phyloP scores from a whole-genome alignment of 2,113 vertebrate species.

The Xiphophorus couchianus region DNA sequence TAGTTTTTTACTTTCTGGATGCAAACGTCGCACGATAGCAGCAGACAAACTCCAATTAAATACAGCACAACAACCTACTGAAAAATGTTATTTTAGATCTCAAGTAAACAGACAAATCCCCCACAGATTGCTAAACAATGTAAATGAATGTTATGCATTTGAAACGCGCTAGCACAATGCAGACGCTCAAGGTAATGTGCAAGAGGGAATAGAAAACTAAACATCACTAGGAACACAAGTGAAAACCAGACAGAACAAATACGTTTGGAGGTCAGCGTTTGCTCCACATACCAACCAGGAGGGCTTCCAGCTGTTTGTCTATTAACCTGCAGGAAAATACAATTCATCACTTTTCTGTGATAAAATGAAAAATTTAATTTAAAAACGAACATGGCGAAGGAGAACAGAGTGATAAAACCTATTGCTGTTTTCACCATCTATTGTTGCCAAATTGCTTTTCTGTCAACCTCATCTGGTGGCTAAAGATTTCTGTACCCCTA shows the following conservation, averaged over 20 bases:
- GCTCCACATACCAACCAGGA: not conserved
- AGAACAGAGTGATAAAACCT: slow-evolving; percentile 54
- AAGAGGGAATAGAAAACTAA: not conserved
- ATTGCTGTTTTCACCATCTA: slow-evolving; percentile 42
- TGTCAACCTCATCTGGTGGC: slow-evolving; percentile 42
- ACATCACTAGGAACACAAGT: slow-evolving; percentile 23
- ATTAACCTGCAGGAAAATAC: slow-evolving; percentile 60
- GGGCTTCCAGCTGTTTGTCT: slow-evolving; percentile 48
- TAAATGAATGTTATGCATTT: too few relatives aligned
- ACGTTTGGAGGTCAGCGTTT: slow-evolving; percentile 56
- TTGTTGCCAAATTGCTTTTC: slow-evolving; percentile 56
- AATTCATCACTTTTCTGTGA: slow-evolving; percentile 32
- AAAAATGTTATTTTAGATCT: too few relatives aligned
- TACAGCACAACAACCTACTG: too few relatives aligned
- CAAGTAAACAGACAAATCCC: too few relatives aligned
- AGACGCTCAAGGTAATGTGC: not conserved
- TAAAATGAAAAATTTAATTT: slow-evolving; percentile 45
- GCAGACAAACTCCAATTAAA: too few relatives aligned
- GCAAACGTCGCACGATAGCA: too few relatives aligned
- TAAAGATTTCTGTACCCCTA: slow-evolving; percentile 28
- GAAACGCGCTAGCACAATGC: not conserved
- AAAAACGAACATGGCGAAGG: slow-evolving; percentile 36
- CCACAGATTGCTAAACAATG: too few relatives aligned
- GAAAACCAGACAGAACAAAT: slow-evolving; percentile 15
- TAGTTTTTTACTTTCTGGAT: too few relatives aligned